Conservation (phyloP, 2,797 vertebrate genomes). For the Centropyge bicolor region DNA sequence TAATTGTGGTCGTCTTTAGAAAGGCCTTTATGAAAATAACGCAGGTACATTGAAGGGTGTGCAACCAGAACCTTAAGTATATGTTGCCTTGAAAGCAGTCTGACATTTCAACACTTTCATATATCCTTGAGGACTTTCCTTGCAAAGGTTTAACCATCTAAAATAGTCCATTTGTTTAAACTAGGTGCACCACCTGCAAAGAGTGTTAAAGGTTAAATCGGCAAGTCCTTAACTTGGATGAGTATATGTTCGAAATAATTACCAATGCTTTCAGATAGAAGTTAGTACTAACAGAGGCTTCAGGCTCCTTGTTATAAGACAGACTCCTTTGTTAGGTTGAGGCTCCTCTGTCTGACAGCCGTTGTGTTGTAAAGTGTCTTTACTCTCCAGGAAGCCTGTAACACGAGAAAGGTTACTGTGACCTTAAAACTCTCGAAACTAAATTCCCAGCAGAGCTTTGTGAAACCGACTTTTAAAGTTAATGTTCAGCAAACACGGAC, state of each 20-base stretch:
- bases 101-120: no score
- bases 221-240: neutral
- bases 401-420: neutral
- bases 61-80: no score
- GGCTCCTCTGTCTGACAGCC: neutral
- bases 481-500: neutral
- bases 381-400: neutral
- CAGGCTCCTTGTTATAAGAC: neutral
- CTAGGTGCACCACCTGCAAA: neutral
- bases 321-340: no score
- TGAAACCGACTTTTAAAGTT: neutral
- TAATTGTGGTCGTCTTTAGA: no score
- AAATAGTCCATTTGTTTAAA: neutral
- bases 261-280: neutral
- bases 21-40: no score
- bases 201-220: neutral
- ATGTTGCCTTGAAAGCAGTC: no score
- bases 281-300: neutral
- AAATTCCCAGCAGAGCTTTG: neutral
- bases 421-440: constrained; percentile 4
- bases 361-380: neutral
- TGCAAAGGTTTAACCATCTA: no score
- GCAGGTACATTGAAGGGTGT: no score
- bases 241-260: neutral
- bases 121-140: no score